Evolutionary conservation across 2,113 vertebrate species (phyloP).

Genomic region (Arizona elegans): DNA sequence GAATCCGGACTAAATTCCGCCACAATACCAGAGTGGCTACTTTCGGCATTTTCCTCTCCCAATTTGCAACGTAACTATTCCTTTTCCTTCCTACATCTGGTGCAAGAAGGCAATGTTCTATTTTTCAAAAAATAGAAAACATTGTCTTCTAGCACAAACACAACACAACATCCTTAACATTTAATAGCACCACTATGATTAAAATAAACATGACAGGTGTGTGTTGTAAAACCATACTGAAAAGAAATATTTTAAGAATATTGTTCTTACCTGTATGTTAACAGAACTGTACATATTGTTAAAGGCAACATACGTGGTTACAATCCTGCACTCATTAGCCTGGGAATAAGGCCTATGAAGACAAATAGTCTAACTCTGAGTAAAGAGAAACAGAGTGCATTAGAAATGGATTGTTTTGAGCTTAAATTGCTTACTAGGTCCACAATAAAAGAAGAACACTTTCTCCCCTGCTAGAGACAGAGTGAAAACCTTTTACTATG

Average conservation of each 20-base stretch:
- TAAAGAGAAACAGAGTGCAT: neutral
- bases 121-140: constrained; percentile 13
- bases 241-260: constrained; percentile 35
- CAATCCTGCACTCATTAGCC: neutral
- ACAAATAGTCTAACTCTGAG: neutral
- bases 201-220: neutral
- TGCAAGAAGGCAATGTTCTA: constrained; percentile 21
- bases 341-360: neutral
- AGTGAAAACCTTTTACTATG: neutral
- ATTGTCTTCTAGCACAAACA: neutral
- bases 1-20: neutral
- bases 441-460: constrained; percentile 42
- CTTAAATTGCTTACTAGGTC: constrained; percentile 59
- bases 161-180: neutral
- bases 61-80: constrained; percentile 14
- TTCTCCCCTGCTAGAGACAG: neutral
- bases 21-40: constrained; percentile 11
- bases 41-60: constrained; percentile 27
- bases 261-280: neutral
- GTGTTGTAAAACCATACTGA: constrained; percentile 39
- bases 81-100: neutral
- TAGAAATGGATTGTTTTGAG: constrained; percentile 15
- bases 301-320: neutral
- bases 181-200: constrained; percentile 41
- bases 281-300: neutral